Evolutionary conservation across 1,140 invertebrate genomes (phyloP).

Genomic region (Oscheius sp.): DNA sequence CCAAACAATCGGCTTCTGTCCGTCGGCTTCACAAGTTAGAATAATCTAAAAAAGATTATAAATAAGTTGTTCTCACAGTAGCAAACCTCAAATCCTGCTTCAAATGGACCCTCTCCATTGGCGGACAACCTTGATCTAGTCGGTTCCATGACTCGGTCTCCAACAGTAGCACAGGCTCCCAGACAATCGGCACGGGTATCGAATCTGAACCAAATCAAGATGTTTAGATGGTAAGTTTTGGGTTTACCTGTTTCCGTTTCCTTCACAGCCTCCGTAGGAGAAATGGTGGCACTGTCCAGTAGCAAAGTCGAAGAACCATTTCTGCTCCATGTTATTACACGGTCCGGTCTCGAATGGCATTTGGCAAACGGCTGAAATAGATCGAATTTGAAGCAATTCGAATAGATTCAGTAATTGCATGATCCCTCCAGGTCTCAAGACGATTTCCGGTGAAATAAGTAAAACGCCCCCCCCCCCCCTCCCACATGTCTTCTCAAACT

Average conservation of each 20-base stretch:
- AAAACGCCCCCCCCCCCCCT: conserved; percentile 4
- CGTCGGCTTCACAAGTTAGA: conserved; percentile 14
- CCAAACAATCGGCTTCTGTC: conserved; percentile 20
- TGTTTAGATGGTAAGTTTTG: background rate
- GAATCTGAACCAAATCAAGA: conserved; percentile 15
- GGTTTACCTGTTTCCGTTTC: conserved; percentile 74
- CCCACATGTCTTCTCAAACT: too few relatives aligned
- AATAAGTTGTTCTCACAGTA: background rate
- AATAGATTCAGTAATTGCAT: too few relatives aligned
- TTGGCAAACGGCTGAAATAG: too few relatives aligned
- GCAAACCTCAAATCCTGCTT: background rate
- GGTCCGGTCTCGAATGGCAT: conserved; percentile 75
- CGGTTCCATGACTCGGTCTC: background rate
- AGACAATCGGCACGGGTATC: conserved; percentile 18
- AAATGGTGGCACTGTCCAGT: conserved; percentile 86
- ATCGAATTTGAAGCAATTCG: too few relatives aligned
- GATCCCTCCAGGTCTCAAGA: too few relatives aligned
- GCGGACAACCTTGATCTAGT: background rate
- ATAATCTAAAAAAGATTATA: conserved; percentile 16
- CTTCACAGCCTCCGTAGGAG: conserved; percentile 77
- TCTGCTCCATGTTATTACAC: conserved; percentile 72
- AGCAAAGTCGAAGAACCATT: conserved; percentile 79
- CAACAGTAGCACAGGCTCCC: background rate
- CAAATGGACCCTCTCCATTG: background rate
- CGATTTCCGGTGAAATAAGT: too few relatives aligned